Conservation (phyloP, 2,888 invertebrate genomes). For the Heterodera filipjevi region DNA sequence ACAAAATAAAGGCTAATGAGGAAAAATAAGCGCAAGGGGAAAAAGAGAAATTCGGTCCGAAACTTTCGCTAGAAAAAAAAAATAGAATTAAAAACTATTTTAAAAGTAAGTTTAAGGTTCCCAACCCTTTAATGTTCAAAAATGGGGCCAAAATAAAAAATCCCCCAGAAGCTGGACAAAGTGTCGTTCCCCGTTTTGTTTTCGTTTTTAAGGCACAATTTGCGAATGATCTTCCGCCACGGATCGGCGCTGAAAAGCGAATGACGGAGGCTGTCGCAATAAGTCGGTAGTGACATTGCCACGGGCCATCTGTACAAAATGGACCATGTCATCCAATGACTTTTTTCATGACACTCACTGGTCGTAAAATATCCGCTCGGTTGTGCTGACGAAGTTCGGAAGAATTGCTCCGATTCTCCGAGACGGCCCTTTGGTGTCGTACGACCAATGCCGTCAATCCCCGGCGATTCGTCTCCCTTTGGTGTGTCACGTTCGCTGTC, state of each 20-base stretch:
- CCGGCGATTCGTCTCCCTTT: not conserved
- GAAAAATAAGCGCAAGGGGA: not conserved
- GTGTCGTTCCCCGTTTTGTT: not conserved
- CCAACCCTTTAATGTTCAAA: too few relatives aligned
- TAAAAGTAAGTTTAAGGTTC: too few relatives aligned
- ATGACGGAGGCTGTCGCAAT: not conserved
- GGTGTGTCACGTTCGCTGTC: not conserved
- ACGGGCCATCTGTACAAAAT: not conserved
- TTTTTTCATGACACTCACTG: not conserved
- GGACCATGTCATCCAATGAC: not conserved
- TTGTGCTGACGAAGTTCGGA: not conserved
- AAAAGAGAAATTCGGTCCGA: too few relatives aligned
- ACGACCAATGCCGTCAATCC: not conserved
- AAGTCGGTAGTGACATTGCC: not conserved
- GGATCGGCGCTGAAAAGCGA: not conserved
- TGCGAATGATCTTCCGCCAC: not conserved
- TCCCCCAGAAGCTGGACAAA: not conserved
- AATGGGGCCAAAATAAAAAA: not conserved
- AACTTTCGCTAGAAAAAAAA: too few relatives aligned
- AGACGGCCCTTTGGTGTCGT: not conserved
- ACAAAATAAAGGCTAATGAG: not conserved
- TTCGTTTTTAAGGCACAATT: not conserved
- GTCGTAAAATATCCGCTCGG: not conserved
- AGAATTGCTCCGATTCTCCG: not conserved
- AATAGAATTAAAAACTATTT: too few relatives aligned